Evolutionary conservation across 2,888 invertebrate species (phyloP).

Genomic region (Sphaeridia pumilis): DNA sequence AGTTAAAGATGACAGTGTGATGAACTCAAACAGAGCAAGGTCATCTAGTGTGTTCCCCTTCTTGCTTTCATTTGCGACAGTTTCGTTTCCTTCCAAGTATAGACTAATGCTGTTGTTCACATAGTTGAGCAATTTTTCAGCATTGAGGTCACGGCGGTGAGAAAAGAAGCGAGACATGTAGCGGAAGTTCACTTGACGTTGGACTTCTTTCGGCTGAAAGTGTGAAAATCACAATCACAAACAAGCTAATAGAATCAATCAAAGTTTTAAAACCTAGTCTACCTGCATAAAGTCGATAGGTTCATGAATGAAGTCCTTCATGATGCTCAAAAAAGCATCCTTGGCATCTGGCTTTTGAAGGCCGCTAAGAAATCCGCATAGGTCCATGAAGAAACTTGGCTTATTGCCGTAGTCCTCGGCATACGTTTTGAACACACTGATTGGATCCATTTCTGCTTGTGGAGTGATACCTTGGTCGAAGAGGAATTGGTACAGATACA

Average conservation of each 20-base stretch:
- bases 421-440: constrained; percentile 12
- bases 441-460: constrained; percentile 11
- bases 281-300: constrained; percentile 9
- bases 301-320: constrained; percentile 14
- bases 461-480: constrained; percentile 11
- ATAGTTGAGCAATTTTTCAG: constrained; percentile 3
- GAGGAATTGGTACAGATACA: constrained; percentile 13
- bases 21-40: constrained; percentile 6
- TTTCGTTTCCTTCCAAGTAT: constrained; percentile 10
- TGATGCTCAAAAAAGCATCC: constrained; percentile 9
- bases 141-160: constrained; percentile 3
- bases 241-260: too few species aligned
- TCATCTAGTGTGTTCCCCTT: constrained; percentile 4
- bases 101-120: constrained; percentile 5
- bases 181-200: constrained; percentile 15
- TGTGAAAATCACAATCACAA: background rate
- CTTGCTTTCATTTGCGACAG: background rate
- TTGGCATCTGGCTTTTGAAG: constrained; percentile 10
- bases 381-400: constrained; percentile 16
- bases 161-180: constrained; percentile 13
- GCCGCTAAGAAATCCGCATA: constrained; percentile 10
- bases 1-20: constrained; percentile 5
- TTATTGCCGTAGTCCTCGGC: constrained; percentile 4
- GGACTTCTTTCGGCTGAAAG: constrained; percentile 15
- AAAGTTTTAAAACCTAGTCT: background rate